Base-by-base conservation (phyloP, 2,797 vertebrate species). In the Paramormyrops hopkinsi region DNA sequence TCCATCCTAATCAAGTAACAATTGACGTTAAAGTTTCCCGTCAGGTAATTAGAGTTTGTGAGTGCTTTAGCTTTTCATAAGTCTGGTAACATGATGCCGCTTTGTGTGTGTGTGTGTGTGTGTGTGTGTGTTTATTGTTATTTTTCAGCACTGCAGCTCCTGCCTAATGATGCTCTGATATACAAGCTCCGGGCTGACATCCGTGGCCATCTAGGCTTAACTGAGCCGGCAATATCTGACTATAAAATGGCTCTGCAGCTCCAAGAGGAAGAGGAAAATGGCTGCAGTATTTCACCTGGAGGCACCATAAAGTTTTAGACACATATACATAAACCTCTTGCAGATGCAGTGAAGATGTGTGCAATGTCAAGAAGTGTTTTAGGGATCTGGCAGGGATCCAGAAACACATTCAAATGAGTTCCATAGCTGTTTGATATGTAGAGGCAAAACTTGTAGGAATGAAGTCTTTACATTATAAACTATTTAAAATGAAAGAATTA, bases 131-230 rank as follows among this genome's bases (percentile, higher is more conserved):
- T 69, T 14, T 5, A 2, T 69, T 69, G 29, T 33, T 79, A 37
- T 50, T 89, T 90, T 83, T 85, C 93, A 97, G 96, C 95, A 82
- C 91, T 97, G 50, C 90, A 93, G 65, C 93, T 96, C 92, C 94
- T 95, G 53, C 95, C 96, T 73, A 89, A 93, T 88, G 94, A 96
- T 91, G 92, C 94, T 88, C 65, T 94, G 84, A 90, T 94, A 46
- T 96, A 95, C 90, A 94, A 94, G 88, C 92, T 96, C 29, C 95
- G 96, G 92, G 95, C 96, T 91, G 94, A 96, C 91, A 93, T 96
- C 91, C 93, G 92, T 92, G 94, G 94, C 91, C 95, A 95, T 93
- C 76, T 96, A 83, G 95, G 95, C 89, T 91, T 93, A 90, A 94
- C 73, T 4, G 92, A 94, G 87, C 93, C 95, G 90, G 96, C 96